Evolutionary conservation across 2,113 vertebrate species (phyloP), one percentile per base, ranked within the genome.

Genomic region (Protobothrops flavoviridis): DNA sequence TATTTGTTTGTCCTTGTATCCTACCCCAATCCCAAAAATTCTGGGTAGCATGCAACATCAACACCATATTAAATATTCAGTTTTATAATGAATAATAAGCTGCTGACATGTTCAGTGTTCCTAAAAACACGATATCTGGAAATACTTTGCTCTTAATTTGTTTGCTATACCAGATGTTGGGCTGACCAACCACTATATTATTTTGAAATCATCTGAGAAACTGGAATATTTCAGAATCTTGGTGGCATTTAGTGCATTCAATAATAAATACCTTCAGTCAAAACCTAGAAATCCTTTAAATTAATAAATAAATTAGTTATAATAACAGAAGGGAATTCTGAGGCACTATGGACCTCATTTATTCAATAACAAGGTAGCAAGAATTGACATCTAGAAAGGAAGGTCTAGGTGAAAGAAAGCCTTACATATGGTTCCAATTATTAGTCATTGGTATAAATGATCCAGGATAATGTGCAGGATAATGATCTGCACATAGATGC

Each of bases 61-160:
- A 81, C 33, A 81, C n/a, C 15, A 9, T 81, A 23, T 81, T 81
- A 81, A 81, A 43, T 10, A 43, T 81, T 33, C 17, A 43, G 13
- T 69, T n/a, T 69, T 69, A 69, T 33, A 81, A 81, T 39, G 74
- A 81, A 81, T 43, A 43, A 21, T 81, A 81, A 81, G 74, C 17
- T 81, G 33, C 17, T 43, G 33, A 81, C 33, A 43, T 74, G 96
- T 97, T 97, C 98, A 97, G 97, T 97, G 97, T 97, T 97, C 95
- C 95, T 94, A 95, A 96, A 94, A 95, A 96, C 97, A 96, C 93
- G 94, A 94, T 96, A 97, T 96, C 96, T 81, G 15, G 92, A 95
- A 97, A 97, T 95, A 97, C 96, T 97, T 96, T 95, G 95, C 86
- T 96, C 97, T 96, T 96, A 96, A 94, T 96, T 96, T 96, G 91